Conservation (phyloP, 1,140 invertebrate species). For the Pentalonia nigronervosa region DNA sequence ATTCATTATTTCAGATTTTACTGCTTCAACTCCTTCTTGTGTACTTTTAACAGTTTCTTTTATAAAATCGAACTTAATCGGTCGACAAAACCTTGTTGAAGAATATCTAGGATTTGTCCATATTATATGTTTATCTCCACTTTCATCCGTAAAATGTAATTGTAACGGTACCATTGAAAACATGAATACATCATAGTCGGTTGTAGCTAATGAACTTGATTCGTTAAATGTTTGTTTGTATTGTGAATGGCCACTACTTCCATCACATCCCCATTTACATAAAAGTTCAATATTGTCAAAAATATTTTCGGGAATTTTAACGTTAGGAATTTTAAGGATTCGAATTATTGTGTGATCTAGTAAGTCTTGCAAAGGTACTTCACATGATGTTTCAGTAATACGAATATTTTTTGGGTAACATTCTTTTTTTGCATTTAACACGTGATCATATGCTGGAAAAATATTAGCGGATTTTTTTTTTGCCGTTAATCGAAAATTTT, state of each 20-base stretch:
- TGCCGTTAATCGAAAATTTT: constrained; percentile 33
- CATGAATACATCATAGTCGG: constrained; percentile 5
- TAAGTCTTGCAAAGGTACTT: constrained; percentile 13
- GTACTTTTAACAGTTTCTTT: constrained; percentile 25
- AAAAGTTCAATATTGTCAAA: constrained; percentile 24
- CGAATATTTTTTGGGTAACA: constrained; percentile 20
- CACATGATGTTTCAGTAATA: not conserved
- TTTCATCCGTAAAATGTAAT: not conserved
- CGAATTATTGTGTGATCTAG: constrained; percentile 28
- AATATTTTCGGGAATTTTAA: not conserved
- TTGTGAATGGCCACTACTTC: constrained; percentile 10
- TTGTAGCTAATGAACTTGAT: not conserved
- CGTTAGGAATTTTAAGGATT: not conserved
- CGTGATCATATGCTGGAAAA: constrained; percentile 3
- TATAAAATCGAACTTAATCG: constrained; percentile 20
- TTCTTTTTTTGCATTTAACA: constrained; percentile 49
- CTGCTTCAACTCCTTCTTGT: constrained; percentile 5
- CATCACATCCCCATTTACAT: constrained; percentile 41
- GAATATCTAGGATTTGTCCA: constrained; percentile 60
- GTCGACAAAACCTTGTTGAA: constrained; percentile 59
- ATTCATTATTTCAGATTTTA: constrained; percentile 14
- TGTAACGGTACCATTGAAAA: constrained; percentile 3
- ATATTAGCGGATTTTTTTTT: constrained; percentile 2
- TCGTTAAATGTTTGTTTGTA: constrained; percentile 30
- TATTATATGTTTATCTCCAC: not conserved